Percentiles rank a stretch among this genome's conserved stretches.
Conservation (phyloP, 2,888 invertebrate species). For the Azorinus chamasolen region DNA sequence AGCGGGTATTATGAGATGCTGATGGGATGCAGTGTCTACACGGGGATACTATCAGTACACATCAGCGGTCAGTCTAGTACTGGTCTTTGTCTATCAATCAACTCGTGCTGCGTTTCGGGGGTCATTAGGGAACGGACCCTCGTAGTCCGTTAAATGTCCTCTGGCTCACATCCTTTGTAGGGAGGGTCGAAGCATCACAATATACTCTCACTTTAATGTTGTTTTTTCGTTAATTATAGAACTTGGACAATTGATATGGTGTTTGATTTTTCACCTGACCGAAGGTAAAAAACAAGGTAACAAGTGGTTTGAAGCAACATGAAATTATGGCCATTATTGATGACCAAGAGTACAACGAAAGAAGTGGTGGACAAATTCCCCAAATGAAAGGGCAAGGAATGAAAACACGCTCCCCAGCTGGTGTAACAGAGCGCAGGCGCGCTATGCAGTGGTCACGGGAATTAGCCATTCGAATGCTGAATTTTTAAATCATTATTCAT, state of each 20-base stretch:
- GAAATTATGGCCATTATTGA: background rate
- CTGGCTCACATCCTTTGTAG: too few species aligned
- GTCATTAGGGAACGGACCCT: background rate
- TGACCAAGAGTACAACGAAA: background rate
- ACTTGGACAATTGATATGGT: background rate
- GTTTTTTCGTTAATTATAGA: conserved; percentile 7
- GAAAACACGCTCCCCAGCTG: too few species aligned
- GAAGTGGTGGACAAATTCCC: background rate
- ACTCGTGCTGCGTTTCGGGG: background rate
- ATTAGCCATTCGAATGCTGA: too few species aligned
- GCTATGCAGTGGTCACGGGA: too few species aligned
- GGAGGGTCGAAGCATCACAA: background rate
- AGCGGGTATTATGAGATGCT: too few species aligned
- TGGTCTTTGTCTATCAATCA: conserved; percentile 10
- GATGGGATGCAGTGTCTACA: too few species aligned
- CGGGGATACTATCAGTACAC: too few species aligned
- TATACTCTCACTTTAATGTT: conserved; percentile 1
- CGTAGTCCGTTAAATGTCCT: too few species aligned
- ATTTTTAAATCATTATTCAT: too few species aligned
- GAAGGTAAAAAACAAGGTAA: conserved; percentile 3
- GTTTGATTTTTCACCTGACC: conserved; percentile 6
- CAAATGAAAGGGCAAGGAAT: too few species aligned
- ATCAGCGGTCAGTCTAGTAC: too few species aligned
- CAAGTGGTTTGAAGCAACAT: background rate
- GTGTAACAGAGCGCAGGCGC: too few species aligned